Percentiles rank a stretch among this genome's conserved stretches.
Conservation (phyloP, 23 tunicate genomes). For the Halocynthia aurantium region DNA sequence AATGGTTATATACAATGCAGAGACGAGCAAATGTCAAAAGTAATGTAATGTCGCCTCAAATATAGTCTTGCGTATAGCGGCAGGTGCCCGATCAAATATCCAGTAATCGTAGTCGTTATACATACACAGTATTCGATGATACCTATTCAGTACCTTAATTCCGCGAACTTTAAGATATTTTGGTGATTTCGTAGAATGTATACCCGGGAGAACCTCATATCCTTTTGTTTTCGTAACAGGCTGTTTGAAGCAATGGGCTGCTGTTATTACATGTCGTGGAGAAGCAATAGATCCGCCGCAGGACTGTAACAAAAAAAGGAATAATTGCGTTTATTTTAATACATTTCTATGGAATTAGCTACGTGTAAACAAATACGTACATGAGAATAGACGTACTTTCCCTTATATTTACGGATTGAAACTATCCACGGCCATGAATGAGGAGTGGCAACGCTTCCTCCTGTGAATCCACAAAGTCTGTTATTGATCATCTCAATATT, state of each 20-base stretch:
- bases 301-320: background rate
- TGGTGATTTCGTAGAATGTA: too few species aligned
- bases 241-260: slow-evolving; percentile 9
- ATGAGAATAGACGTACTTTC: background rate
- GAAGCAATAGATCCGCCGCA: slow-evolving; percentile 21
- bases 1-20: too few species aligned
- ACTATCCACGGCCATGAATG: slow-evolving; percentile 20
- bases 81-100: too few species aligned
- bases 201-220: too few species aligned
- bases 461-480: background rate
- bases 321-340: background rate
- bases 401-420: background rate
- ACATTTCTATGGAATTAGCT: background rate
- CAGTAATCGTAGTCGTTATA: too few species aligned
- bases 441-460: background rate
- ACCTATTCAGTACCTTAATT: too few species aligned
- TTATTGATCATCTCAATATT: too few species aligned
- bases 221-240: background rate
- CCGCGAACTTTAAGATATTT: too few species aligned
- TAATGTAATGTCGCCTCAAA: too few species aligned
- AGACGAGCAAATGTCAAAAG: too few species aligned
- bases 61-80: too few species aligned
- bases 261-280: slow-evolving; percentile 18
- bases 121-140: too few species aligned
- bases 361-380: background rate